These are phyloP conservation scores for Alsophila aescularia DNA, from an alignment of 2,888 invertebrate species.

Conservation along the genomic window DNA sequence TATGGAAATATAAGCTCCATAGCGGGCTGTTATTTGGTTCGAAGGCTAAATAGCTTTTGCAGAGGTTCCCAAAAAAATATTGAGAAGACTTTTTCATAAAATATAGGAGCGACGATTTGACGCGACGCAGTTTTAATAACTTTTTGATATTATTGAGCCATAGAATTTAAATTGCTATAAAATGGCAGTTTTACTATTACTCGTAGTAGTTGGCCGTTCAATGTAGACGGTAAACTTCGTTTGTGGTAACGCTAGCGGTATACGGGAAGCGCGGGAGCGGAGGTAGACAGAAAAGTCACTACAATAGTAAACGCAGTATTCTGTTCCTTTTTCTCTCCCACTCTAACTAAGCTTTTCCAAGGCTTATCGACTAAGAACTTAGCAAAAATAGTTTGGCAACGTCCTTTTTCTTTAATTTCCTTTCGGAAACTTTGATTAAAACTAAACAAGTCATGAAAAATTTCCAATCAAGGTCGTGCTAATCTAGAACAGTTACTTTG, in stretches of 20 bases:
- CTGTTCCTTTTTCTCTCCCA: no score
- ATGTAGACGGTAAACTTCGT: no score
- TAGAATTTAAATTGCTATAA: neutral
- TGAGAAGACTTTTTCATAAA: conserved; percentile 60
- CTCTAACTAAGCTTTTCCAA: neutral
- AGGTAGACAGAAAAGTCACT: no score
- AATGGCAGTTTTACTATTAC: no score
- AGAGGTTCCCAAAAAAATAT: conserved; percentile 56
- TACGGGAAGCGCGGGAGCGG: no score
- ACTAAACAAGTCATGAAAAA: neutral
- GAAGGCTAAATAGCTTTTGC: conserved; percentile 74
- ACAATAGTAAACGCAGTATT: no score
- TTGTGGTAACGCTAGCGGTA: no score
- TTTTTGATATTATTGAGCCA: neutral
- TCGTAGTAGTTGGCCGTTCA: no score
- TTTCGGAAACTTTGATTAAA: neutral
- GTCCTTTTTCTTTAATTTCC: conserved; percentile 2
- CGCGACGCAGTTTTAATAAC: neutral
- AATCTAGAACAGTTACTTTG: conserved; percentile 43
- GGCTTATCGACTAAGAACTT: neutral
- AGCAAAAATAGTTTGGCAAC: conserved; percentile 8
- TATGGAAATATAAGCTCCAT: conserved; percentile 63
- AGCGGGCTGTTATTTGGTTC: conserved; percentile 62
- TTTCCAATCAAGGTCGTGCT: neutral
- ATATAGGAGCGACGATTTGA: conserved; percentile 33